phyloP scores from a whole-genome alignment of 2,113 vertebrate species.

The Nicator chloris region DNA sequence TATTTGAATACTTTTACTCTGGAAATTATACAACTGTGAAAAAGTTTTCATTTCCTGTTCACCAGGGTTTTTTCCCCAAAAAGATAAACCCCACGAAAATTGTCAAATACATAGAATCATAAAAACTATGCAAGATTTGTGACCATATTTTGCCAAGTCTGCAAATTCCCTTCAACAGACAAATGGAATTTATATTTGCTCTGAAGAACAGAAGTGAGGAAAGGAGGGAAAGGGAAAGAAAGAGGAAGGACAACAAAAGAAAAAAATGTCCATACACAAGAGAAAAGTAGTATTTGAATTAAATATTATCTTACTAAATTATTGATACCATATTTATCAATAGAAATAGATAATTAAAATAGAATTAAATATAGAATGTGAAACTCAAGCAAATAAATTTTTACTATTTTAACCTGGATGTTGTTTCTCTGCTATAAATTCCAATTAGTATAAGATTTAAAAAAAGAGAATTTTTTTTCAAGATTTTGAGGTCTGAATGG shows the following conservation, averaged over 20 bases:
- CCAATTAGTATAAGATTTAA: background rate
- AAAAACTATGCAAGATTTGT: background rate
- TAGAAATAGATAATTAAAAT: no score
- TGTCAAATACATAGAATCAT: background rate
- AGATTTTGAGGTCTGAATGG: background rate
- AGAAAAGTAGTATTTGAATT: background rate
- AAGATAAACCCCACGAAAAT: background rate
- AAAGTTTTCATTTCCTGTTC: background rate
- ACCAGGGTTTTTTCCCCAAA: rapidly evolving
- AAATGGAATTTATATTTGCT: background rate
- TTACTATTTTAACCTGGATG: background rate
- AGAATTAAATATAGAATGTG: background rate
- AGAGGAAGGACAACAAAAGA: background rate
- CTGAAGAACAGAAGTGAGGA: background rate
- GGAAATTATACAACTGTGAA: background rate
- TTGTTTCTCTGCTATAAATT: background rate
- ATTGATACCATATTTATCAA: background rate
- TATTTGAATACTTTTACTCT: background rate
- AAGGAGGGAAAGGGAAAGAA: background rate
- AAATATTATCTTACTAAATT: background rate
- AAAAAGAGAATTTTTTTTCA: background rate
- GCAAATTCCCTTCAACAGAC: background rate
- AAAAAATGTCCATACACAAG: background rate
- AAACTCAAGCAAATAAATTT: background rate
- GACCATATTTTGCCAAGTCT: background rate